A percentile compares a stretch with the other conserved stretches of the same genome.
phyloP scores from a whole-genome alignment of 2,888 invertebrate species.

The Silvanus unidentatus region DNA sequence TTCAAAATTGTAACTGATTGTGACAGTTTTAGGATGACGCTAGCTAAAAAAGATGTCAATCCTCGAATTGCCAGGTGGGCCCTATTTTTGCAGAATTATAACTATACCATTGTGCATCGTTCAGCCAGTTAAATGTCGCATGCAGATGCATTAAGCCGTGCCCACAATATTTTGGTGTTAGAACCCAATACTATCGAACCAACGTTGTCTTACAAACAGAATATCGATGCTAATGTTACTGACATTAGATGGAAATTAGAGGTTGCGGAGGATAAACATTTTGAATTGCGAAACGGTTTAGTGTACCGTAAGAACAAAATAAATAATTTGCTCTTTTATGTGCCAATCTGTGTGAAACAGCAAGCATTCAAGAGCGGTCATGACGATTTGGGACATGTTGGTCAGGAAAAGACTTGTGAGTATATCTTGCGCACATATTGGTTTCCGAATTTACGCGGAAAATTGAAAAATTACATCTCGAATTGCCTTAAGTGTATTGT shows the following conservation, averaged over 20 bases:
- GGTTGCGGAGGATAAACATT: constrained; percentile 5
- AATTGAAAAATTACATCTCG: background rate
- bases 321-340: constrained; percentile 8
- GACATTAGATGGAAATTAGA: background rate
- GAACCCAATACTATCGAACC: constrained; percentile 3
- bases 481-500: constrained; percentile 7
- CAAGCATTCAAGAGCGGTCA: background rate
- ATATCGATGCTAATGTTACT: background rate
- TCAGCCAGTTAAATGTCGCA: background rate
- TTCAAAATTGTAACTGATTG: constrained; percentile 26
- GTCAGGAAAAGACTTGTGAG: background rate
- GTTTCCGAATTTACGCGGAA: background rate
- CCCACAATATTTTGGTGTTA: constrained; percentile 1
- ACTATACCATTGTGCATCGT: background rate
- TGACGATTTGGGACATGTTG: background rate
- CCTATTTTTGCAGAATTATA: background rate
- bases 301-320: constrained; percentile 6
- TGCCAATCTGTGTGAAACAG: background rate
- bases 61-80: constrained; percentile 19
- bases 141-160: constrained; percentile 3
- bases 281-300: constrained; percentile 8
- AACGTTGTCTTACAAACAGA: background rate
- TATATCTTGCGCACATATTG: constrained; percentile 1
- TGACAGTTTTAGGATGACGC: constrained; percentile 14
- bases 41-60: constrained; percentile 17